Percentiles rank a stretch among this genome's conserved stretches.
Conservation (phyloP, 2,888 invertebrate species). For the Idaea biselata region DNA sequence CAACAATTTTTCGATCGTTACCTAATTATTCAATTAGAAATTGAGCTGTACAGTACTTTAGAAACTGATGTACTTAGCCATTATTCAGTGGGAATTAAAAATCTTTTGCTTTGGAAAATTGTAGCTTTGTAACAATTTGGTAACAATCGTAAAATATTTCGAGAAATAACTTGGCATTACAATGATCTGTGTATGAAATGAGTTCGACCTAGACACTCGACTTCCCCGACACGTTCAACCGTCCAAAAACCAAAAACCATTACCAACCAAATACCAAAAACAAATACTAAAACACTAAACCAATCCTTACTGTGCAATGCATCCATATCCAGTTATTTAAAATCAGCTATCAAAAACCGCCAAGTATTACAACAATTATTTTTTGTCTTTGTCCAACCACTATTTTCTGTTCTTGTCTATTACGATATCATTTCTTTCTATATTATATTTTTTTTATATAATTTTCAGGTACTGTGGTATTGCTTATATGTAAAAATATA, state of each 20-base stretch:
- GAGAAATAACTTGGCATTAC: background rate
- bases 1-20: background rate
- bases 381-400: constrained; percentile 43
- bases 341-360: constrained; percentile 40
- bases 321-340: constrained; percentile 34
- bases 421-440: constrained; percentile 46
- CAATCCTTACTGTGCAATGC: constrained; percentile 36
- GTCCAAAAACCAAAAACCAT: constrained; percentile 23
- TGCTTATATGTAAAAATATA: constrained; percentile 73
- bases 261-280: constrained; percentile 21
- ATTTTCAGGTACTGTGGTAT: constrained; percentile 77
- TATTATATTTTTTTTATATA: constrained; percentile 51
- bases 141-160: background rate
- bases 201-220: constrained; percentile 17
- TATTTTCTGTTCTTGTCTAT: constrained; percentile 57
- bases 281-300: constrained; percentile 32
- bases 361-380: constrained; percentile 33
- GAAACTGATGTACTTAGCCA: no score
- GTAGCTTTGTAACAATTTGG: background rate
- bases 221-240: constrained; percentile 30
- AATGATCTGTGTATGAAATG: background rate
- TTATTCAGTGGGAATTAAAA: no score
- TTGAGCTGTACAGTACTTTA: no score
- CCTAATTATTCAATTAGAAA: background rate
- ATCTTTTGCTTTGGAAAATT: background rate